Base-by-base conservation (phyloP, 2,888 invertebrate species). In the Caenorhabditis sp. region DNA sequence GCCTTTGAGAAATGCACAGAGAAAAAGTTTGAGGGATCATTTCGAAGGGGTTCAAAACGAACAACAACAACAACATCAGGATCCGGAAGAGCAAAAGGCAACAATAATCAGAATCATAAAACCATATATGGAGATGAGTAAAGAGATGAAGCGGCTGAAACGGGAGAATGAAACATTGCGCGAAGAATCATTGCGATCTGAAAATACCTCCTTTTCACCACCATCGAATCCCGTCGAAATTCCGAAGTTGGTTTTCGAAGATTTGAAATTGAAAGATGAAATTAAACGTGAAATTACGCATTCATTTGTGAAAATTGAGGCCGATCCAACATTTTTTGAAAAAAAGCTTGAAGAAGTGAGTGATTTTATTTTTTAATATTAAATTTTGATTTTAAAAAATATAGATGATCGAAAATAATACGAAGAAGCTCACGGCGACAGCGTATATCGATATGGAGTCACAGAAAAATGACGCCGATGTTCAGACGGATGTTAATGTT, bases 361-460 rank as follows among this genome's bases (percentile, higher is more conserved):
- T 56, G 23, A 26, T 56, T 27, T 14, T 14, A 52, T 59, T 66
- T 4, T 20, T 31, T 2, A 5, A 17, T n/a, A 14, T 31, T n/a
- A n/a, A n/a, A n/a, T n/a, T n/a, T n/a, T 54, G 36, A 17, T 31
- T 69, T 63, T 21, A 50, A 63, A 59, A 64, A 60, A 56, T 20
- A 64, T 21, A 65, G 38, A 21, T 43, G 38, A 54, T 31, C 4
- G 27, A 27, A 21, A 1, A 21, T 8, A 14, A 20, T 8, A n/a
- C 43, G 1, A 70, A 64, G 36, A 63, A 63, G 17, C 53, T 61
- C 36, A 71, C 67, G 0, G 67, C 67, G 3, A 67, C 67, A 1
- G 62, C 72, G 0, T 61, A 57, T 20, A 64, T 72, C 21, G 60
- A 61, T 54, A 61, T 72, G 1, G 60, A 72, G 27, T 60, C 64